Conservation (phyloP, 2,888 invertebrate genomes). For the Phrixothrix hirtus region DNA sequence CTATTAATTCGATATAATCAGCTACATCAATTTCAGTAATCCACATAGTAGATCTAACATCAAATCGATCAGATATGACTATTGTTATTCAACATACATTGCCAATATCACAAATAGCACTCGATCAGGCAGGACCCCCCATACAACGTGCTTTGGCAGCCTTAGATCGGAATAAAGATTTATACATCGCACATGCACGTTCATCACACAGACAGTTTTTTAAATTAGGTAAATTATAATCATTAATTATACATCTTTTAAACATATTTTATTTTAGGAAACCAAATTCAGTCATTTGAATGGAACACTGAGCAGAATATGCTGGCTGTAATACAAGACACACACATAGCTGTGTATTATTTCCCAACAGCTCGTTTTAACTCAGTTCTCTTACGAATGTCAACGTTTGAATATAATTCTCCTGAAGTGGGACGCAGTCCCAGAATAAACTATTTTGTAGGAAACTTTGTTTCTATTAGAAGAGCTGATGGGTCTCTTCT, state of each 20-base stretch:
- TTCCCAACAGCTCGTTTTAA: slow-evolving; percentile 77
- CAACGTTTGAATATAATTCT: slow-evolving; percentile 61
- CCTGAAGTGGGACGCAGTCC: slow-evolving; percentile 86
- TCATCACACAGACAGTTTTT: slow-evolving; percentile 66
- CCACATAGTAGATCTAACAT: slow-evolving; percentile 82
- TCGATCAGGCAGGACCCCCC: slow-evolving; percentile 82
- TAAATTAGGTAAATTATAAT: slow-evolving; percentile 66
- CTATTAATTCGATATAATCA: not conserved
- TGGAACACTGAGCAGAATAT: slow-evolving; percentile 81
- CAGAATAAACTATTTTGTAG: slow-evolving; percentile 77
- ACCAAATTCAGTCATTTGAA: slow-evolving; percentile 60
- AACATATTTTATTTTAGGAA: slow-evolving; percentile 56
- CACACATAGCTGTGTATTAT: slow-evolving; percentile 79
- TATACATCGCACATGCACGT: slow-evolving; percentile 78
- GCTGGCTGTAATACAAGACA: slow-evolving; percentile 77
- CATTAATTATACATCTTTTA: slow-evolving; percentile 3
- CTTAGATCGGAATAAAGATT: slow-evolving; percentile 86
- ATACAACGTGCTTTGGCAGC: slow-evolving; percentile 83
- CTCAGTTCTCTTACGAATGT: slow-evolving; percentile 67
- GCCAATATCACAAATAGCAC: slow-evolving; percentile 77
- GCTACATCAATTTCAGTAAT: slow-evolving; percentile 61
- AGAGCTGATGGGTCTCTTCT: slow-evolving; percentile 88
- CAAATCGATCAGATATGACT: slow-evolving; percentile 74
- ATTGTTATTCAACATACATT: slow-evolving; percentile 76
- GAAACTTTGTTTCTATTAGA: slow-evolving; percentile 81